Evolutionary conservation across 2,797 vertebrate species (phyloP).

Genomic region (Pyrocephalus nanus): DNA sequence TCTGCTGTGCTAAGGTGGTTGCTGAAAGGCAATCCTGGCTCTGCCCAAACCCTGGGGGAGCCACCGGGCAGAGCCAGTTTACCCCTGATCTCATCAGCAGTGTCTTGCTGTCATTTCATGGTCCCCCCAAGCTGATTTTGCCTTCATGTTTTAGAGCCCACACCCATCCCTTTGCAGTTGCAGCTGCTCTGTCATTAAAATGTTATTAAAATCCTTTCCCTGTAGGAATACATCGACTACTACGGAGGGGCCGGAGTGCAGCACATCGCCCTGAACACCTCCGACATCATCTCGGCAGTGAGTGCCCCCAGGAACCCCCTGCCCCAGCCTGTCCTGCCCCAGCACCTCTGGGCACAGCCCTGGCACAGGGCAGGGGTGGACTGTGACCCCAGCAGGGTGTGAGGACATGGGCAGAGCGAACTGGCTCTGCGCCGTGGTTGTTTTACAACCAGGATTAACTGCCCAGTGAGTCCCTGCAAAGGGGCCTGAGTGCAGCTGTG

Average conservation of each 20-base stretch:
- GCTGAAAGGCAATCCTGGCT: neutral
- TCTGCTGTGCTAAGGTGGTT: neutral
- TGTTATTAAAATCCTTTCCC: neutral
- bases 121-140: neutral
- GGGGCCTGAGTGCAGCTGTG: neutral
- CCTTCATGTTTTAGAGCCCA: neutral
- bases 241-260: constrained; percentile 94
- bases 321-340: neutral
- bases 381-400: accelerated
- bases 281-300: constrained; percentile 90
- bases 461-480: neutral
- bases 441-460: neutral
- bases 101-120: neutral
- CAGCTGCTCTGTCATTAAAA: neutral
- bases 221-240: constrained; percentile 93
- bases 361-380: accelerated
- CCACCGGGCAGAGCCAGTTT: accelerated
- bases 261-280: constrained; percentile 94
- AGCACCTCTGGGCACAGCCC: accelerated
- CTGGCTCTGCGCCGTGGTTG: accelerated
- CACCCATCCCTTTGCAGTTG: neutral
- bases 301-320: constrained; percentile 40
- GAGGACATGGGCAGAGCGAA: neutral
- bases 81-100: neutral
- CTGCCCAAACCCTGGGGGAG: neutral